Percentiles rank a stretch among this genome's conserved stretches.
These are phyloP conservation scores for Benitochromis conjunctus DNA, from an alignment of 2,113 vertebrate species.

Conservation along the genomic window DNA sequence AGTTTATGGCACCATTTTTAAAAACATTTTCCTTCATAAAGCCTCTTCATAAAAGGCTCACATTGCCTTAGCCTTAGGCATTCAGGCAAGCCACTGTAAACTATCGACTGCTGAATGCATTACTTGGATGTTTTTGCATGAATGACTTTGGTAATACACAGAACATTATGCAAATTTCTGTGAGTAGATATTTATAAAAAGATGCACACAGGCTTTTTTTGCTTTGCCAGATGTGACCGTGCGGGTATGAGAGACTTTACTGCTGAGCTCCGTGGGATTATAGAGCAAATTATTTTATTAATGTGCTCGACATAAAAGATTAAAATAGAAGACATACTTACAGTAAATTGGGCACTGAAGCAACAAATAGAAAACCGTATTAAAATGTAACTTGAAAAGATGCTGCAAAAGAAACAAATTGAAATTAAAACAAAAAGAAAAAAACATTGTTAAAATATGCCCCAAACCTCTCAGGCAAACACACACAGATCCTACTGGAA, in stretches of 20 bases:
- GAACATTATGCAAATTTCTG: constrained; percentile 22
- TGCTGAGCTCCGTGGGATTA: not conserved
- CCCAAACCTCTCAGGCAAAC: not conserved
- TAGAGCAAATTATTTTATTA: constrained; percentile 1
- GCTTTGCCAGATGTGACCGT: not conserved
- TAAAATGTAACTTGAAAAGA: not conserved
- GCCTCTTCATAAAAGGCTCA: not conserved
- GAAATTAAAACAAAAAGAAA: not conserved
- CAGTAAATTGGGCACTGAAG: not conserved
- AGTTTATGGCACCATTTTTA: not conserved
- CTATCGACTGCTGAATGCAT: not conserved
- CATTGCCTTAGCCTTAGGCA: not conserved
- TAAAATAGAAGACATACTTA: not conserved
- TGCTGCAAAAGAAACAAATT: not conserved
- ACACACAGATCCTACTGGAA: not conserved
- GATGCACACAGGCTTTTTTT: not conserved
- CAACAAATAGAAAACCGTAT: not conserved
- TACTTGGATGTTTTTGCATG: constrained; percentile 10
- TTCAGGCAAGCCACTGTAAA: not conserved
- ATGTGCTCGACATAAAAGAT: not conserved
- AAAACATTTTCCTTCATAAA: not conserved
- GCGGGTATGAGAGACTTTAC: not conserved
- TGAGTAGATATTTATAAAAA: not conserved
- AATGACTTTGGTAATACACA: not conserved
- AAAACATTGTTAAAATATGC: not conserved